Base-by-base conservation (phyloP, 2,888 invertebrate genomes). In the Drosophila demipolita region DNA sequence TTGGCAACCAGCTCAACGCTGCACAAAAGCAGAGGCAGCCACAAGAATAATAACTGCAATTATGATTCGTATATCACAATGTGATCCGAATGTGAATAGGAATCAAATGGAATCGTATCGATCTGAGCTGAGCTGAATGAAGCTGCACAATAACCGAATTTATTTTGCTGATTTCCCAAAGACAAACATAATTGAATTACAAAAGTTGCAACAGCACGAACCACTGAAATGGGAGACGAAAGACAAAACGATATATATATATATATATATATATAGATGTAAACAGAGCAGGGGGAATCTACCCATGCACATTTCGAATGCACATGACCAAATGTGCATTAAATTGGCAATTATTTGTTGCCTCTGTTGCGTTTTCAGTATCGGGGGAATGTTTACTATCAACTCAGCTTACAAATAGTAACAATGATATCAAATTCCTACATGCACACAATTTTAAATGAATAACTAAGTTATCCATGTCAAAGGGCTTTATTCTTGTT, bases 181-280 rank as follows among this genome's bases (percentile, higher is more conserved):
- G 89, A 83, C 89, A 88, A 88, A 87, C 70, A 80, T 90, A 87
- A 87, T 87, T 87, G 66, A 87, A 87, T 87, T 87, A 90, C 65
- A 72, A 49, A 73, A 55, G 78, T 77, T 71, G 64, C 77, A 66
- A 32, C 64, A 67, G 36, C 36, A 55, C 50, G 38, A 70, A 48
- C 42, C 29, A 42, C 8, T 53, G 26, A 26, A 50, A 17, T 7
- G 54, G 15, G 50, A 23, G 5, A n/a, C 32, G 33, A 42, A 23
- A 71, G 35, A 49, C 58, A 72, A 59, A 72, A 38, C 48, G 20
- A 23, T 58, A 40, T 48, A 38, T 29, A 29, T 29, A 40, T 32
- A 40, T 32, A 9, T 20, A 42, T 9, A 20, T 48, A 50, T 15
- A 61, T 33, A 66, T 40, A 29, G 45, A 1, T 50, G n/a, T 42